phyloP scores from a whole-genome alignment of 1,140 invertebrate species.

The Drosophila trapezifrons region DNA sequence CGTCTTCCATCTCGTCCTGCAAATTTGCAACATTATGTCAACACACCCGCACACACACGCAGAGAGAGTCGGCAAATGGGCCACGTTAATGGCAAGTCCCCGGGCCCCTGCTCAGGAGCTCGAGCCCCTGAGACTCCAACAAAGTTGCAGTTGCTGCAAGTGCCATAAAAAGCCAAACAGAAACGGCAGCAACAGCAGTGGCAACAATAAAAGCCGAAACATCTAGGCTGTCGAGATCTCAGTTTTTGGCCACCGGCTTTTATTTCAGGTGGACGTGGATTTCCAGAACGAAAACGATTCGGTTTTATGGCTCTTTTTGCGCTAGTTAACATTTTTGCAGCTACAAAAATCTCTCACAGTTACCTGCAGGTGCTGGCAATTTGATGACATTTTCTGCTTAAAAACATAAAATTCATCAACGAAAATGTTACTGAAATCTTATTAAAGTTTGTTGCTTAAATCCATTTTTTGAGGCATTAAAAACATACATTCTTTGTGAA shows the following conservation, averaged over 20 bases:
- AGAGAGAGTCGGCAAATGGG: constrained; percentile 42
- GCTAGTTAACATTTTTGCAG: constrained; percentile 66
- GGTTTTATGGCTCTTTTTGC: constrained; percentile 39
- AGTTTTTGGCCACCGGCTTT: constrained; percentile 13
- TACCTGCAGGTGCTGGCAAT: constrained; percentile 58
- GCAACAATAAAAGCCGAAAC: constrained; percentile 50
- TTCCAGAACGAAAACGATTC: constrained; percentile 55
- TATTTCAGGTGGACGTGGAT: constrained; percentile 37
- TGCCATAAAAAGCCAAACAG: constrained; percentile 64
- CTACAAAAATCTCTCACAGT: constrained; percentile 47
- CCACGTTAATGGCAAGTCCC: constrained; percentile 57
- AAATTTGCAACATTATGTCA: constrained; percentile 75
- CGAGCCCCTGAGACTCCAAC: constrained; percentile 27
- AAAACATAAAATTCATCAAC: constrained; percentile 8
- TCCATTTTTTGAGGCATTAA: neutral
- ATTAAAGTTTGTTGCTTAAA: neutral
- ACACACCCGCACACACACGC: constrained; percentile 49
- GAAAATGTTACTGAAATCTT: constrained; percentile 4
- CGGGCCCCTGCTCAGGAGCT: neutral
- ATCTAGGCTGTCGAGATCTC: constrained; percentile 37
- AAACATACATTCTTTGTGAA: neutral
- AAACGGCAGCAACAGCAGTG: constrained; percentile 34
- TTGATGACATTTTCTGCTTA: constrained; percentile 41
- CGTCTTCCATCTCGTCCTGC: constrained; percentile 26
- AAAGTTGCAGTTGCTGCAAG: constrained; percentile 72